Evolutionary conservation across 1,140 invertebrate genomes (phyloP), one percentile per base, ranked within the genome.

Genomic region (Halesus radiatus): DNA sequence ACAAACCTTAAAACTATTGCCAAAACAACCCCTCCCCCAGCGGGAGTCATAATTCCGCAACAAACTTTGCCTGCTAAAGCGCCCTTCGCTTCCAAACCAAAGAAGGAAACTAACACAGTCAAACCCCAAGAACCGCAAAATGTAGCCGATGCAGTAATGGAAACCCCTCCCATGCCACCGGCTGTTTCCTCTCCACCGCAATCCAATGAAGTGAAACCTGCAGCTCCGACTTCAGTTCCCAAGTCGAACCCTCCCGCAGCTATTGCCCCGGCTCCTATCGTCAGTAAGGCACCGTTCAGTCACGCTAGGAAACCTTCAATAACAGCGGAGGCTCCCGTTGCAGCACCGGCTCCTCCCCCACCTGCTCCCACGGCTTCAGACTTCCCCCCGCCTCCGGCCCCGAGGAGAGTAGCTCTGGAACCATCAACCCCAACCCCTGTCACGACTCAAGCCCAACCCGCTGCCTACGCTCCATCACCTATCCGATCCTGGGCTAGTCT

Each of bases 401-500:
- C 89, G 0, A 84, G 88, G 18, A 87, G 89, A 76, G 87, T 16
- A 85, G 85, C 52, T 8, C 29, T 29, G 8, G 88, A 89, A 52
- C 86, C 26, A 85, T 3, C 64, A 32, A 85, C 16, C 2, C 10
- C 52, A 1, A 32, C 58, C 56, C 37, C 53, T 1, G 53, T 74
- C 18, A 45, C 79, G 1, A 85, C 87, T 0, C 77, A 85, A 6
- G 84, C 86, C 4, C 85, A 86, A 10, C 84, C 87, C 1, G 66
- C 86, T 85, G 7, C 86, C 86, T 79, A 20, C 3, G 72, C 81
- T 22, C 73, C 88, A 0, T 86, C 88, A 2, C 87, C 87, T 3
- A 87, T 86, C 5, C 88, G 88, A 76, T 89, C 89, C 4, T 90
- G 88, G 88, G 89, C 89, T 1, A 89, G 88, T 83, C 80, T 90